A percentile compares a stretch with the other conserved stretches of the same genome.
Evolutionary conservation across 2,797 vertebrate genomes (phyloP).

Genomic region (Typhlichthys eigenmanni): DNA sequence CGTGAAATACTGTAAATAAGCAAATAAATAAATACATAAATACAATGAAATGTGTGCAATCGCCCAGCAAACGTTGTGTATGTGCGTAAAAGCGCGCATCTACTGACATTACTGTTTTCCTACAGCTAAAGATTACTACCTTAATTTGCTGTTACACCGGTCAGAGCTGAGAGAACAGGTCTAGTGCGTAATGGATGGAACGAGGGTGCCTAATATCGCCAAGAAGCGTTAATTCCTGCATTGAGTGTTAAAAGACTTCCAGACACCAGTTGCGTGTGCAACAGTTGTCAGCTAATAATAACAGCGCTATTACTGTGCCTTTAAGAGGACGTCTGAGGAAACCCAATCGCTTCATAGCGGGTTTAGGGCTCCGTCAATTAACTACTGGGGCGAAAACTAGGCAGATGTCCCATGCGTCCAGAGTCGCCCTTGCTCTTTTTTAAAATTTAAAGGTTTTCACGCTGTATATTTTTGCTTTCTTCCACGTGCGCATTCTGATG

Average conservation of each 20-base stretch:
- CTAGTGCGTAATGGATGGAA: slow-evolving; percentile 21
- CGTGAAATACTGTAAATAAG: too few relatives aligned
- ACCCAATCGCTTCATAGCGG: slow-evolving; percentile 50
- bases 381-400: slow-evolving; percentile 14
- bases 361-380: slow-evolving; percentile 48
- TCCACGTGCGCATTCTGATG: too few relatives aligned
- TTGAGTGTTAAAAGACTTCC: neutral
- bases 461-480: too few relatives aligned
- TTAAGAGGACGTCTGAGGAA: slow-evolving; percentile 70
- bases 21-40: too few relatives aligned
- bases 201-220: neutral
- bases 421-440: neutral
- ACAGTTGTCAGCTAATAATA: slow-evolving; percentile 76
- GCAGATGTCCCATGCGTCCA: neutral
- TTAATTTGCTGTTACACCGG: neutral
- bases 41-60: too few relatives aligned
- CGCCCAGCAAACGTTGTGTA: neutral
- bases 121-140: neutral
- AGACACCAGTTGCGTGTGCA: slow-evolving; percentile 41
- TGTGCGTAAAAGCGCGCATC: neutral
- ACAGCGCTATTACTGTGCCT: slow-evolving; percentile 58
- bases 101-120: slow-evolving; percentile 1
- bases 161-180: slow-evolving; percentile 8
- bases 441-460: too few relatives aligned
- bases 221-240: too few relatives aligned